Percentiles rank a stretch among this genome's conserved stretches.
These are phyloP conservation scores for Blastobasis lacticolella DNA, from an alignment of 2,888 invertebrate genomes.

Conservation along the genomic window DNA sequence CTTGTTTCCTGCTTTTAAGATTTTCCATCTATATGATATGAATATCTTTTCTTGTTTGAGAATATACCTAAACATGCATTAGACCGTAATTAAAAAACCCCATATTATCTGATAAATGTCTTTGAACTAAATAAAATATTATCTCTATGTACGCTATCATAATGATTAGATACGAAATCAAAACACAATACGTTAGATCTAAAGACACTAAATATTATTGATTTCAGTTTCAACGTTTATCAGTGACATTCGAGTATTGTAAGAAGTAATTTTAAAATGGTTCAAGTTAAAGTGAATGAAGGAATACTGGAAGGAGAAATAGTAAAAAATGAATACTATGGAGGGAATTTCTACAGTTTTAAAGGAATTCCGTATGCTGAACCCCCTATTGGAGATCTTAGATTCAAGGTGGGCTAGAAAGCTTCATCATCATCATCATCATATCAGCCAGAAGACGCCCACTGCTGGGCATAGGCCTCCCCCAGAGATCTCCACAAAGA, in stretches of 20 bases:
- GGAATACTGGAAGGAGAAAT: too few relatives aligned
- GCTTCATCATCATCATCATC: too few relatives aligned
- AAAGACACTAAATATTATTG: not conserved
- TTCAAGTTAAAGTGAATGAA: not conserved
- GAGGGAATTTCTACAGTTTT: constrained; percentile 23
- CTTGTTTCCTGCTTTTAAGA: too few relatives aligned
- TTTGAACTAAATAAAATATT: not conserved
- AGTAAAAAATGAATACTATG: not conserved
- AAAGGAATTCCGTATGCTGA: constrained; percentile 27
- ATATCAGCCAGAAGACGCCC: too few relatives aligned
- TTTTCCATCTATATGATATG: too few relatives aligned
- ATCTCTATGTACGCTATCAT: not conserved
- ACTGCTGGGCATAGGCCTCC: too few relatives aligned
- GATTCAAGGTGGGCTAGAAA: too few relatives aligned
- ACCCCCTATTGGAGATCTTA: constrained; percentile 24
- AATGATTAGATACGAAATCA: not conserved
- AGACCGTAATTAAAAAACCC: not conserved
- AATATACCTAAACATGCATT: too few relatives aligned
- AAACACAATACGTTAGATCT: not conserved
- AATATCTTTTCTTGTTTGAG: too few relatives aligned
- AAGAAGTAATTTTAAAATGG: not conserved
- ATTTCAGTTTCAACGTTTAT: not conserved
- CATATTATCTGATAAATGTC: not conserved
- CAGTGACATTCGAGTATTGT: not conserved
- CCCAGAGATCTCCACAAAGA: too few relatives aligned